phyloP scores from a whole-genome alignment of 2,797 vertebrate genomes.

The Steatocranus sp. region DNA sequence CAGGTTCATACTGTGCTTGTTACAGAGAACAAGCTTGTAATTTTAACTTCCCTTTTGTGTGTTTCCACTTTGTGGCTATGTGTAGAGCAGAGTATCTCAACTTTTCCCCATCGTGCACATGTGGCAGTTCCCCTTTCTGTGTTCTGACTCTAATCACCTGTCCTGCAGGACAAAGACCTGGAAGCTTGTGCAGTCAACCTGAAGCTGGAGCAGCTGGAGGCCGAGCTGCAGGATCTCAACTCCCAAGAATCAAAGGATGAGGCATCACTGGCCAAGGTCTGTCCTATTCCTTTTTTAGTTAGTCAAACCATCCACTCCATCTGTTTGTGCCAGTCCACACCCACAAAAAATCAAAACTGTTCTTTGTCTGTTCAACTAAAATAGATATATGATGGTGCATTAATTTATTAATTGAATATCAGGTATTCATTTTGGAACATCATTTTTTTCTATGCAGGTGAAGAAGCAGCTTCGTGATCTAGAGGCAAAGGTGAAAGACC shows the following conservation, averaged over 20 bases:
- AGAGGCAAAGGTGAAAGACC: conserved; percentile 94
- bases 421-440: background rate
- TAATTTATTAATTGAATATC: background rate
- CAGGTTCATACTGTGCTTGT: background rate
- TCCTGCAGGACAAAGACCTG: conserved; percentile 87
- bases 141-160: background rate
- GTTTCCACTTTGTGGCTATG: background rate
- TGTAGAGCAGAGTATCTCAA: background rate
- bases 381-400: background rate
- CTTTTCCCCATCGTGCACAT: background rate
- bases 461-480: conserved; percentile 92
- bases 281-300: background rate
- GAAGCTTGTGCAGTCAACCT: conserved; percentile 83
- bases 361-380: background rate
- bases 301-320: background rate
- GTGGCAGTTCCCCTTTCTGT: background rate
- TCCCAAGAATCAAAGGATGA: conserved; percentile 97
- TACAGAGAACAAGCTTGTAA: background rate
- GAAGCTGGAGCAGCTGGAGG: conserved; percentile 88
- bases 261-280: conserved; percentile 88
- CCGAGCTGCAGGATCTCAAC: conserved; percentile 92
- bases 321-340: background rate
- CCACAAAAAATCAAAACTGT: background rate
- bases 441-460: conserved; percentile 14
- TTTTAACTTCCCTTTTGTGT: background rate